Evolutionary conservation across 2,113 vertebrate genomes (phyloP).

Genomic region (Oxyruncus cristatus): DNA sequence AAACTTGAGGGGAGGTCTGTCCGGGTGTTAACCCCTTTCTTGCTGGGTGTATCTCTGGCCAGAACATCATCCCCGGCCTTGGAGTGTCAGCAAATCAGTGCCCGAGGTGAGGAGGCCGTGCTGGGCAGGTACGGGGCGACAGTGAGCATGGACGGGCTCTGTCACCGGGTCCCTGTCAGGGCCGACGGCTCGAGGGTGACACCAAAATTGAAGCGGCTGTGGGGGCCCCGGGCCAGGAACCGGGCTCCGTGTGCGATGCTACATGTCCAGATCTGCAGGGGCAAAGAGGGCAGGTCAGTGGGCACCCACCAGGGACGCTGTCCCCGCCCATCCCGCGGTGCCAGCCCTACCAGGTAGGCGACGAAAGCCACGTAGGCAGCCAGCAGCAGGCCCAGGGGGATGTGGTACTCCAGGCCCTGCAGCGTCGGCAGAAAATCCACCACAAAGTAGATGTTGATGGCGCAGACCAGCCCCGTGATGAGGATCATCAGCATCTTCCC

Average conservation of each 20-base stretch:
- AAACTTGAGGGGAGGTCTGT: background rate
- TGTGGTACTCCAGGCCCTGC: constrained; percentile 41
- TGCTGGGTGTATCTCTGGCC: background rate
- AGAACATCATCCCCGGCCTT: background rate
- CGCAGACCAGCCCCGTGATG: constrained; percentile 65
- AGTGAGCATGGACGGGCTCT: background rate
- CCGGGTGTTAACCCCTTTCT: background rate
- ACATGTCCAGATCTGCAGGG: constrained; percentile 74
- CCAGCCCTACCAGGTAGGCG: background rate
- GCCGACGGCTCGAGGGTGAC: background rate
- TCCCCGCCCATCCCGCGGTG: rapidly evolving
- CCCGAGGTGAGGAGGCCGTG: background rate
- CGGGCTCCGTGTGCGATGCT: constrained; percentile 56
- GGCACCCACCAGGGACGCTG: rapidly evolving
- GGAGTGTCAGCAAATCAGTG: background rate
- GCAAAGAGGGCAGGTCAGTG: background rate
- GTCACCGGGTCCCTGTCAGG: background rate
- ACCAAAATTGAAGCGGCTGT: constrained; percentile 65
- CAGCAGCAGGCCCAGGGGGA: constrained; percentile 51
- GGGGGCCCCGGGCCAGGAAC: constrained; percentile 39
- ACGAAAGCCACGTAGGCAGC: constrained; percentile 25
- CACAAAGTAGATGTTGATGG: constrained; percentile 77
- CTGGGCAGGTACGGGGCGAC: background rate
- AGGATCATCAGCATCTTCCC: constrained; percentile 66
- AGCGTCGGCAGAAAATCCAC: constrained; percentile 68